Conservation (phyloP, 2,888 invertebrate genomes). For the Metopia argyrocephala region DNA sequence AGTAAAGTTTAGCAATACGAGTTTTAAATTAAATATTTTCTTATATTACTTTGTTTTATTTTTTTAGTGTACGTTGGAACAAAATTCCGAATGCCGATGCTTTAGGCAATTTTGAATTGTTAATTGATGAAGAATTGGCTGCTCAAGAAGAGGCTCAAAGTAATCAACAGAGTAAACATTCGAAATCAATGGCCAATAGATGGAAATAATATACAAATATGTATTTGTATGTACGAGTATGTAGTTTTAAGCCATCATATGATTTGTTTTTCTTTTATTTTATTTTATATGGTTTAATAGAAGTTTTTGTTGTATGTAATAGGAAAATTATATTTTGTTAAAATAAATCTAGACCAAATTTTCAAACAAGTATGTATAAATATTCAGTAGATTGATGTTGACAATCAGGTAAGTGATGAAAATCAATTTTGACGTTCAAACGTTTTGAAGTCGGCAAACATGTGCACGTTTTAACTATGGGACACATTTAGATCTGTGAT, state of each 20-base stretch:
- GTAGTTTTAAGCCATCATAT: not conserved
- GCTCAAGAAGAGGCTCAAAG: conserved; percentile 66
- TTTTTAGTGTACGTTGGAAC: conserved; percentile 86
- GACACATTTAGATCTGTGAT: too few relatives aligned
- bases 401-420: too few relatives aligned
- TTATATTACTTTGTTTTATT: not conserved
- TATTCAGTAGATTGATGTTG: too few relatives aligned
- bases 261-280: too few relatives aligned
- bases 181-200: conserved; percentile 70
- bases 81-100: conserved; percentile 87
- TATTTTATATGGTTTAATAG: too few relatives aligned
- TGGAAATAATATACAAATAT: conserved; percentile 71
- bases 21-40: not conserved
- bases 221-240: not conserved
- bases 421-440: too few relatives aligned
- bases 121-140: conserved; percentile 88
- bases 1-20: conserved; percentile 75
- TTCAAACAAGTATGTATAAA: too few relatives aligned
- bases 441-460: too few relatives aligned
- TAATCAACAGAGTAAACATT: conserved; percentile 63
- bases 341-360: too few relatives aligned
- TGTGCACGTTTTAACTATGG: too few relatives aligned
- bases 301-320: too few relatives aligned
- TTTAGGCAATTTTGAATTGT: conserved; percentile 90
- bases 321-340: too few relatives aligned